A percentile compares a stretch with the other conserved stretches of the same genome.
Conservation (phyloP, 2,113 vertebrate species). For the Polypterus bichir region DNA sequence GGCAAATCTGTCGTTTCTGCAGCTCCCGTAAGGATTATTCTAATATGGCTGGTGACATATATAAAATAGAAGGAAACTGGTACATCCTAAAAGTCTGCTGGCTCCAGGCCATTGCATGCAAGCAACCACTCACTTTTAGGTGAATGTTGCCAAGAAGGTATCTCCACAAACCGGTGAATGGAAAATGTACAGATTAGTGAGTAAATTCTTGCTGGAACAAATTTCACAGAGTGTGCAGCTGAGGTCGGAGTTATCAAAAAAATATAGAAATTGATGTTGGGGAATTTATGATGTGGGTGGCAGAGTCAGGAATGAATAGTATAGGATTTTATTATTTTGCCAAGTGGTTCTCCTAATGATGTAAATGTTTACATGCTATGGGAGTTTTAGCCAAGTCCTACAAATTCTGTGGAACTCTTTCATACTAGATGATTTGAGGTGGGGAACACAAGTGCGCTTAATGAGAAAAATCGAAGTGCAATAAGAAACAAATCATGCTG, state of each 20-base stretch:
- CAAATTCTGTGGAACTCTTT: neutral
- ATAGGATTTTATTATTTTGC: neutral
- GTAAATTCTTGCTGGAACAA: slow-evolving; percentile 1
- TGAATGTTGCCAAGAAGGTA: slow-evolving; percentile 14
- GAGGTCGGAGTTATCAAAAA: slow-evolving; percentile 1
- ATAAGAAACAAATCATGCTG: too few species aligned
- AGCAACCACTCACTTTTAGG: slow-evolving; percentile 16
- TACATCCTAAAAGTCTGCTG: slow-evolving; percentile 32
- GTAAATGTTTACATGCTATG: neutral
- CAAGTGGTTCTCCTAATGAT: slow-evolving; percentile 4
- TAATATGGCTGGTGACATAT: slow-evolving; percentile 38
- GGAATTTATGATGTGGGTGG: slow-evolving; percentile 2
- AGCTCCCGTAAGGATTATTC: slow-evolving; percentile 28
- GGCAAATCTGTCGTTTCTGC: slow-evolving; percentile 34
- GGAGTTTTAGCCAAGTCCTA: neutral
- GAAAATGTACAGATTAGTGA: slow-evolving; percentile 12
- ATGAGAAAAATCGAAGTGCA: too few species aligned
- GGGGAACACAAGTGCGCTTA: too few species aligned
- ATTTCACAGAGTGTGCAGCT: slow-evolving; percentile 3
- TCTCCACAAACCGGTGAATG: slow-evolving; percentile 17
- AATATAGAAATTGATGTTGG: neutral
- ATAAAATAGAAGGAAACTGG: slow-evolving; percentile 46
- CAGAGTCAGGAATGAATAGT: neutral
- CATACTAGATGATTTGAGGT: neutral
- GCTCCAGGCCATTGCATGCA: slow-evolving; percentile 28